Conservation (phyloP, 2,113 vertebrate species). For the Gavia stellata region DNA sequence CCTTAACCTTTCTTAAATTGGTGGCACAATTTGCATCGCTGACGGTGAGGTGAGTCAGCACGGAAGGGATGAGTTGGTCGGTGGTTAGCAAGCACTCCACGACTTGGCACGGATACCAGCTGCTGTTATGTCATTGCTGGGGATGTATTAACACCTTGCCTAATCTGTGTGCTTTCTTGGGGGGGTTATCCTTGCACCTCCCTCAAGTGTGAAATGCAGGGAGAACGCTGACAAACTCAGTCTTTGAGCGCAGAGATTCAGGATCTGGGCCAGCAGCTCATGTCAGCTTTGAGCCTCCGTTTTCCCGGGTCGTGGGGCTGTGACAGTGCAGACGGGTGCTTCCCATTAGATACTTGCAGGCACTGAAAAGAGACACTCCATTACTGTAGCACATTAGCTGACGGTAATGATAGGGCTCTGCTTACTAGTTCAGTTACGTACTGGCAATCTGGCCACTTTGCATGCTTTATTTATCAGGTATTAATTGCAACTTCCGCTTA, state of each 20-base stretch:
- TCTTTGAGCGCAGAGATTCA: not conserved
- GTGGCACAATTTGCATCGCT: not conserved
- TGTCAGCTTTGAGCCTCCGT: not conserved
- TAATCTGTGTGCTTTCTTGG: not conserved
- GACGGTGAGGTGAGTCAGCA: not conserved
- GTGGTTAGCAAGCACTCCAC: not conserved
- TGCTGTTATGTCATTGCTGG: not conserved
- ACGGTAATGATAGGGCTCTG: not conserved
- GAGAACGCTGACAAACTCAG: not conserved
- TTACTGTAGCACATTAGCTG: not conserved
- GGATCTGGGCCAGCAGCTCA: not conserved
- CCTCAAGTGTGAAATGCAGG: not conserved
- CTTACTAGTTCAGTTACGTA: not conserved
- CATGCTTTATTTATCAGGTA: slow-evolving; percentile 30
- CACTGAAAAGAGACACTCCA: not conserved
- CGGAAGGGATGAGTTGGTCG: not conserved
- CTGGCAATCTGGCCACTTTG: not conserved
- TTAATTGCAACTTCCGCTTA: slow-evolving; percentile 28
- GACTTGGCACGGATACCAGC: rapidly evolving
- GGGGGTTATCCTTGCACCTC: not conserved
- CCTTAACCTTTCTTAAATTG: not conserved
- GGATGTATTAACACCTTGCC: not conserved
- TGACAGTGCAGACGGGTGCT: not conserved
- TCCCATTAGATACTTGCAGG: not conserved
- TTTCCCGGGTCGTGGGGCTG: not conserved